Base-by-base conservation (phyloP, 2,797 vertebrate species). In the Chloroceryle inda region DNA sequence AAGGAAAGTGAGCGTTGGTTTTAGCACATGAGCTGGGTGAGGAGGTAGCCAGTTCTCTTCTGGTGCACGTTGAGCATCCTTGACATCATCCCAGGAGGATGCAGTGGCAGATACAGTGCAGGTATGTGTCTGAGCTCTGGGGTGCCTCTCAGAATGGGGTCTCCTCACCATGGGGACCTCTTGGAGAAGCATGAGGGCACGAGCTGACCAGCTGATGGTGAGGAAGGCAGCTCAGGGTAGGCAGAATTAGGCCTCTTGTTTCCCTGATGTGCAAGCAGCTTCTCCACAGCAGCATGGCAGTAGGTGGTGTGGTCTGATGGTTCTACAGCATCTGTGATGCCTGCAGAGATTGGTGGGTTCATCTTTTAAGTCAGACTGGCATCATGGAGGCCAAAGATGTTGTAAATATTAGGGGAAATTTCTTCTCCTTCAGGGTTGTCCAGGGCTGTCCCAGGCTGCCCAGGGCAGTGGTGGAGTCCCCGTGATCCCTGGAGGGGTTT, bases 81-180 rank as follows among this genome's bases (percentile, higher is more conserved):
- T 0, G 1, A 37, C 35, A 33, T 49, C 1, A 0, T 42, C 5
- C 3, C 0, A 0, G 69, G 16, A 64, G 55, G 55, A 86, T 21
- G 55, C 64, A 35, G 76, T 9, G 19, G 67, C 49, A 68, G 53
- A 33, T 40, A 0, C 10, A 44, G 26, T 8, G 52, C 47, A 55
- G 47, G 58, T 63, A 13, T 0, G 3, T 11, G 38, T 67, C 29
- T 67, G 73, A 86, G 38, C 55, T 18, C 31, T 0, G 0, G 29
- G n/a, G 15, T 40, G 15, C 13, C 23, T 17, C 44, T 69, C 1
- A 0, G 47, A 42, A 16, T 31, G 45, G 49, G 35, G 0, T 58
- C 9, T 80, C 16, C 27, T 50, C 64, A 9, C 49, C 1, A 1
- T 35, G n/a, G 72, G 62, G 29, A 23, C 2, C 58, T 64, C 13